Evolutionary conservation across 1,140 invertebrate species (phyloP).

Genomic region (Cylas formicarius): DNA sequence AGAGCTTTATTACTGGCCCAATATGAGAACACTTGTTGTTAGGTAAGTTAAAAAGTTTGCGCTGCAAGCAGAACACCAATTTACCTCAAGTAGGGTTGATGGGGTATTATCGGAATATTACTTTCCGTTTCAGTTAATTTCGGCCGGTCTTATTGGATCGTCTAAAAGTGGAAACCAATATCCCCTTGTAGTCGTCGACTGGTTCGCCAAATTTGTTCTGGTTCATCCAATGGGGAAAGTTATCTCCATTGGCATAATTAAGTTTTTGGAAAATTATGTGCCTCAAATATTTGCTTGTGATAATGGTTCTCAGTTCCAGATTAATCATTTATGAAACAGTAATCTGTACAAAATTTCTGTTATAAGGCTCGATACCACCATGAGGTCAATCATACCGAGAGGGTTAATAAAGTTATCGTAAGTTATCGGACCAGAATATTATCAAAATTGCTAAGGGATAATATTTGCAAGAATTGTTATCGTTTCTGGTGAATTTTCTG

Average conservation of each 20-base stretch:
- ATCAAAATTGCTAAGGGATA: too few species aligned
- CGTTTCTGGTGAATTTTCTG: too few species aligned
- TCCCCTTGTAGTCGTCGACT: constrained; percentile 14
- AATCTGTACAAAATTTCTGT: too few species aligned
- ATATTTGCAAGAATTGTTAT: too few species aligned
- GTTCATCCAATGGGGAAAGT: constrained; percentile 17
- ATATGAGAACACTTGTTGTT: background rate
- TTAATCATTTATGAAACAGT: too few species aligned
- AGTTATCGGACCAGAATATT: too few species aligned
- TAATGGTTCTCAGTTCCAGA: too few species aligned
- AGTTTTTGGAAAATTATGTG: too few species aligned
- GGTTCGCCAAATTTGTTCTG: constrained; percentile 21
- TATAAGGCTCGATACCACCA: background rate
- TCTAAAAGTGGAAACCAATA: constrained; percentile 18
- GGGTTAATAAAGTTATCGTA: too few species aligned
- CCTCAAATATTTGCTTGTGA: too few species aligned
- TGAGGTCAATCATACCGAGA: background rate
- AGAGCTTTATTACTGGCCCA: constrained; percentile 10
- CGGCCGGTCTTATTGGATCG: constrained; percentile 12
- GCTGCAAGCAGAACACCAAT: constrained; percentile 9
- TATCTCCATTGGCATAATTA: constrained; percentile 9
- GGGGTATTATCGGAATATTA: constrained; percentile 8
- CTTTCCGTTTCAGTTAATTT: constrained; percentile 22
- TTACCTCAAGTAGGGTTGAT: constrained; percentile 13
- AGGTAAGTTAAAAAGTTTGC: constrained; percentile 2